phyloP scores from a whole-genome alignment of 2,888 invertebrate genomes.

The Drosophila mercatorum region DNA sequence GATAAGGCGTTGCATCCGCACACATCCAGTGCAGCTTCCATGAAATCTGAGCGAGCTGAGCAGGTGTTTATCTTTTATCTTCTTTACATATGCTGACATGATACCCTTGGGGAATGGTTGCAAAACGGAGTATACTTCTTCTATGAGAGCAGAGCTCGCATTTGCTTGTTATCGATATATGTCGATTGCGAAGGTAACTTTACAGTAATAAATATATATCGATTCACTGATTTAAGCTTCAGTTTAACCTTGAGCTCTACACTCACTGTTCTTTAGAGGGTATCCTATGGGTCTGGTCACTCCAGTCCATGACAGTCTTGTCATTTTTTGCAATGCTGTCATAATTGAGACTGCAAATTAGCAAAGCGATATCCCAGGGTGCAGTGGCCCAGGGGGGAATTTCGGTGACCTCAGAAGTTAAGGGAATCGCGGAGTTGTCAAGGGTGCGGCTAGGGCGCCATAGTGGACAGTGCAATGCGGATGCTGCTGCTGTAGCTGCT shows the following conservation, averaged over 20 bases:
- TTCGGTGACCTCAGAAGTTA: slow-evolving; percentile 21
- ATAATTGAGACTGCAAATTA: slow-evolving; percentile 63
- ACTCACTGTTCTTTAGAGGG: not conserved
- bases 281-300: not conserved
- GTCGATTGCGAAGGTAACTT: not conserved
- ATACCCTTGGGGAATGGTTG: not conserved
- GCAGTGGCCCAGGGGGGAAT: slow-evolving; percentile 14
- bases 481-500: slow-evolving; percentile 25
- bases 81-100: not conserved
- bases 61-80: slow-evolving; percentile 23
- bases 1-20: slow-evolving; percentile 20
- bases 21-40: slow-evolving; percentile 8
- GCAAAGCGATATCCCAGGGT: slow-evolving; percentile 34
- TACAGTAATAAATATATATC: not conserved
- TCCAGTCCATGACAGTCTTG: not conserved
- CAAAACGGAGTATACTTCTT: not conserved
- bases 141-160: not conserved
- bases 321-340: slow-evolving; percentile 40
- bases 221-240: not conserved
- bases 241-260: not conserved
- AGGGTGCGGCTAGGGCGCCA: not conserved
- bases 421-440: not conserved
- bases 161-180: not conserved
- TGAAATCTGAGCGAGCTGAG: slow-evolving; percentile 18
- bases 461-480: slow-evolving; percentile 44